phyloP scores from a whole-genome alignment of 2,888 invertebrate species.

The Papilio elwesi region DNA sequence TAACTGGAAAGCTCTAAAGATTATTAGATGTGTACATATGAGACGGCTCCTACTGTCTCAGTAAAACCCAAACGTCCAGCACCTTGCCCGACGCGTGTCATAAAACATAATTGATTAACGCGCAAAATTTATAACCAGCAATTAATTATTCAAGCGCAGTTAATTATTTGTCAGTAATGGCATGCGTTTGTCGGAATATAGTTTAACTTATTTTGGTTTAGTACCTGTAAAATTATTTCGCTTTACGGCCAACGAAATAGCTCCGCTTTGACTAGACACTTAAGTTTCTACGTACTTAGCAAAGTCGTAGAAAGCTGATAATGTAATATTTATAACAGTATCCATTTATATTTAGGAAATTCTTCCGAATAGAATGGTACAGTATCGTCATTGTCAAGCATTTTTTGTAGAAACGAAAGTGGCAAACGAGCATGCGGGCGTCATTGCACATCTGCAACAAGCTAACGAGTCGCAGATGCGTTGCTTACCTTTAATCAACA shows the following conservation, averaged over 20 bases:
- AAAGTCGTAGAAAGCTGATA: not conserved
- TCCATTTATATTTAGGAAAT: too few species aligned
- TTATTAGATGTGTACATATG: not conserved
- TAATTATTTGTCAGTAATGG: slow-evolving; percentile 48
- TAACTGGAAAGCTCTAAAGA: not conserved
- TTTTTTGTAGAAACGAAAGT: too few species aligned
- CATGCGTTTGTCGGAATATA: slow-evolving; percentile 40
- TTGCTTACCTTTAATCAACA: too few species aligned
- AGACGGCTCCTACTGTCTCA: slow-evolving; percentile 25
- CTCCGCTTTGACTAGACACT: not conserved
- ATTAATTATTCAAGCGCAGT: slow-evolving; percentile 49
- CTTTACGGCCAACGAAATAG: slow-evolving; percentile 17
- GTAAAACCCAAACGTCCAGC: slow-evolving; percentile 28
- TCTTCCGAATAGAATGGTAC: too few species aligned
- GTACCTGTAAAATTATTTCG: slow-evolving; percentile 39
- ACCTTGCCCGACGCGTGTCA: slow-evolving; percentile 42
- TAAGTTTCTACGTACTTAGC: not conserved
- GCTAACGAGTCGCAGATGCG: too few species aligned
- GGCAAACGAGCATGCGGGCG: too few species aligned
- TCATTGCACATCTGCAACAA: too few species aligned
- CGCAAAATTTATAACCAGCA: slow-evolving; percentile 51
- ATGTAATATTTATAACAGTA: not conserved
- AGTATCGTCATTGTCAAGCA: too few species aligned
- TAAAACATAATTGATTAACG: slow-evolving; percentile 58
- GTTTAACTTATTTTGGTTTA: slow-evolving; percentile 41